Base-by-base conservation (phyloP, 92 coral and sea anemone genomes). In the Desmophyllum pertusum region DNA sequence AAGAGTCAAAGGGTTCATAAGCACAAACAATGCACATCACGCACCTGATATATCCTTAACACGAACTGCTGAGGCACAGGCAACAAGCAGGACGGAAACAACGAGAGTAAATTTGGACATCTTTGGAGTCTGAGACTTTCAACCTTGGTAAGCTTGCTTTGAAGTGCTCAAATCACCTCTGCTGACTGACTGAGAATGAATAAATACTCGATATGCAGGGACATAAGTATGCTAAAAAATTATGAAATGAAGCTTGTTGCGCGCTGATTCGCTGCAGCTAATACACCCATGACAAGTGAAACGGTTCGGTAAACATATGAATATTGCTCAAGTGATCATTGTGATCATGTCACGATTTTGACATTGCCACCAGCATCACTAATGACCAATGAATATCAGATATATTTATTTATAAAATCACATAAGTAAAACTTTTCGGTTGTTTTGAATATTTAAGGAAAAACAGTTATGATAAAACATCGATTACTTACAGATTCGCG, bases 291-390 rank as follows among this genome's bases (percentile, higher is more conserved):
- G 38, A 27, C 29, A 46, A 5, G 21, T 6, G 35, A 70, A 76
- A 37, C 68, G 81, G 69, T 76, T 76, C 68, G 14, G 68, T 38
- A 53, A 55, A 55, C 36, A 76, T 57, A n/a, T 53, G 68, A 3
- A 76, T 25, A 59, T 59, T 59, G 65, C 31, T 27, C 27, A 59
- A 3, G 31, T 59, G 65, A 48, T 59, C 35, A 59, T 13, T 15
- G n/a, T n/a, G n/a, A n/a, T n/a, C n/a, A 27, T 59, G n/a, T 25
- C 33, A 59, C 65, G 14, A 10, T 25, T 7, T 29, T 48, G 19
- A 6, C 53, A 4, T 48, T 48, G 53, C n/a, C n/a, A n/a, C n/a
- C n/a, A n/a, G n/a, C n/a, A n/a, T n/a, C n/a, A 48, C 18, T 0
- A 48, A 4, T 48, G 3, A 8, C 8, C 50, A 43, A 43, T 8